Evolutionary conservation across 2,888 invertebrate species (phyloP), one percentile per base, ranked within the genome.

Genomic region (Marronus borbonicus): DNA sequence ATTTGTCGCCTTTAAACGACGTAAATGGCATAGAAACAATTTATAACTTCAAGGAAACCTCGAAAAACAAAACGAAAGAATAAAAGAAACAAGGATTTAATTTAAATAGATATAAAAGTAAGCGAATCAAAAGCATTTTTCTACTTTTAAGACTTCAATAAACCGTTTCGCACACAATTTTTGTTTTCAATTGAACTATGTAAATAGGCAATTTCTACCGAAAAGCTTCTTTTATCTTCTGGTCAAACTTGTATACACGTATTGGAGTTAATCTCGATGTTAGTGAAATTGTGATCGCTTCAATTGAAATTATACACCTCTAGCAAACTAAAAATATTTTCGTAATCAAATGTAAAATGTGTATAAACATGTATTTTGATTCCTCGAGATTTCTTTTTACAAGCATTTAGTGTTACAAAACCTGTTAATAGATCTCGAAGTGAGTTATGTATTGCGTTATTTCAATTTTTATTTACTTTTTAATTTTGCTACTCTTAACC

Each of bases 151-250:
- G 20, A 20, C n/a, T 17, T 20, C 55, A 55, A 55, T 55, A 55
- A 55, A 55, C 44, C 44, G 44, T n/a, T 64, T 64, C 64, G 36
- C 64, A 64, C 31, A 28, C 64, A 31, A 64, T 64, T 31, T 64
- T 64, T 64, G 14, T 64, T 64, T 64, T 64, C 64, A 28, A 36
- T 36, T n/a, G 20, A 36, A 64, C 64, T 64, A 64, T 10, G 64
- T 64, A 64, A 64, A 64, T 36, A 64, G 64, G 64, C 36, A 31
- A 64, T 64, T 64, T 64, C 14, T 64, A 64, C 1, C 44, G 28
- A n/a, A 28, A 64, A 28, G 28, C n/a, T 64, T 64, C 64, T 64
- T 64, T 64, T 36, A 64, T 64, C 28, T 64, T 64, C 28, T 31
- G 64, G 36, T 31, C n/a, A 64, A 64, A 64, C n/a, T n/a, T 64